These are phyloP conservation scores for Zingel zingel DNA, from an alignment of 2,113 vertebrate genomes.

Conservation along the genomic window DNA sequence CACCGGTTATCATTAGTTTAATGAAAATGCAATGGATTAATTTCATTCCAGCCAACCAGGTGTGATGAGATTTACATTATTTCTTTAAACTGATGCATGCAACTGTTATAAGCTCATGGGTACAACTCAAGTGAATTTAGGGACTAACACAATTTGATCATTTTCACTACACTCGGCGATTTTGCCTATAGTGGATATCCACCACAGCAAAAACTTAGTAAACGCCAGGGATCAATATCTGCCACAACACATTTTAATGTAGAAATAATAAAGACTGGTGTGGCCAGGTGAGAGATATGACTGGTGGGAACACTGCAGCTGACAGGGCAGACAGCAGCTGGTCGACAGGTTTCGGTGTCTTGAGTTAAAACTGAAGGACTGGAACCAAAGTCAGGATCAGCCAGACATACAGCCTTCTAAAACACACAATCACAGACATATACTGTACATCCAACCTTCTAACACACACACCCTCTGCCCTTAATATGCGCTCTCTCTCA, in stretches of 20 bases:
- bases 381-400: constrained; percentile 2
- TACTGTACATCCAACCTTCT: background rate
- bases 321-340: background rate
- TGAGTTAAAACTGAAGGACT: background rate
- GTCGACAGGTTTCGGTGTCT: background rate
- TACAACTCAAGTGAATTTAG: background rate
- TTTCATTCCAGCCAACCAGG: background rate
- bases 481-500: constrained; percentile 21
- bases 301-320: background rate
- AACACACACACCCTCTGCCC: constrained; percentile 14
- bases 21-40: background rate
- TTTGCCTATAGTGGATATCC: too few species aligned
- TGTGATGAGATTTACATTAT: background rate
- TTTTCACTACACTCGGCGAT: too few species aligned
- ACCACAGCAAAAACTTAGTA: too few species aligned
- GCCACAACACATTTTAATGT: background rate
- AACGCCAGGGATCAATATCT: background rate
- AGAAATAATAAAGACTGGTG: background rate
- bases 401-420: background rate
- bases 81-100: background rate
- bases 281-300: background rate
- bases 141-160: background rate
- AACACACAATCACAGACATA: constrained; percentile 18
- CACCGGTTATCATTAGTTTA: background rate
- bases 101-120: background rate